Evolutionary conservation across 2,113 vertebrate species (phyloP), one percentile per base, ranked within the genome.

Genomic region (Gila orcuttii): DNA sequence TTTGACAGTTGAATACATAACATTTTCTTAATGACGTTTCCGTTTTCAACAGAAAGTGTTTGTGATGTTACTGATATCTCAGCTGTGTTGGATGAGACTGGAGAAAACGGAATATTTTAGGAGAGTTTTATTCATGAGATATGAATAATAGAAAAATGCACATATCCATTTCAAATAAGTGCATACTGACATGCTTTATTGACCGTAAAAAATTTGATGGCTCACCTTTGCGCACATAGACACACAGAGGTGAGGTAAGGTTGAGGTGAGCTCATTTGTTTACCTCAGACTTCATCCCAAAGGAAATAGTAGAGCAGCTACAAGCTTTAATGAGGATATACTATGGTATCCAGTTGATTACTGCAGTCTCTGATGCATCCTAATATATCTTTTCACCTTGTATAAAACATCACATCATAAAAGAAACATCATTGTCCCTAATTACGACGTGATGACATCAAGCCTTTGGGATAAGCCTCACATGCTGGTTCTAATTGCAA

Each of bases 201-300:
- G 39, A 64, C n/a, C n/a, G 39, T 47, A 64, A 28, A 62, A n/a
- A 64, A 80, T 64, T 2, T 17, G 50, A 45, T 8, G 12, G 39
- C 36, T 79, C 25, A 80, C 36, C 74, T 17, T 66, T 74, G 83
- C 5, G 82, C 68, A 84, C 55, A 79, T 23, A 83, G 33, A 60
- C 52, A 15, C 87, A 12, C 81, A 71, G 55, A 69, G 73, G 88
- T 85, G 83, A 90, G 59, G 78, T 82, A 73, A 86, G 82, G 69
- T 57, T 78, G 47, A 73, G 80, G 82, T 90, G 89, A 88, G 85
- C 69, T 90, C 87, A 88, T 90, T 2, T 85, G 75, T 85, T 85
- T 85, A 85, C 75, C 84, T 69, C 33, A 42, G 76, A 45, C 33
- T 47, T 39, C 33, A 31, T 86, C 84, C 77, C 84, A 47, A 39